A percentile compares a stretch with the other conserved stretches of the same genome.
These are phyloP conservation scores for Trachemys scripta DNA, from an alignment of 2,113 vertebrate species.

Conservation along the genomic window DNA sequence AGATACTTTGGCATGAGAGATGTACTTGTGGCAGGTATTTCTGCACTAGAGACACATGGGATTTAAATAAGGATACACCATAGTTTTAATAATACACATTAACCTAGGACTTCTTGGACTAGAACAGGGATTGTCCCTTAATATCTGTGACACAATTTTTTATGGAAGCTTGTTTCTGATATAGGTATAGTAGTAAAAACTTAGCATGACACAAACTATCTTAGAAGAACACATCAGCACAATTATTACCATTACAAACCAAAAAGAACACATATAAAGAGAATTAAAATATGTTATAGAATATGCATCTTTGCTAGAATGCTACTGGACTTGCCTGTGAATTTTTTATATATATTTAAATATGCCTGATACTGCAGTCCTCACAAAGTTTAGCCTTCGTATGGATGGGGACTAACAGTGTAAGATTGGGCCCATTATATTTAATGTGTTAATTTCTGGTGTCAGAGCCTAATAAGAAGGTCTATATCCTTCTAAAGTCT, in stretches of 20 bases:
- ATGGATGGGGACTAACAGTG: background rate
- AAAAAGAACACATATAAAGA: background rate
- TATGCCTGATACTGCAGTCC: background rate
- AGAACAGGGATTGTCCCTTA: background rate
- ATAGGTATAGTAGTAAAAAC: background rate
- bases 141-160: background rate
- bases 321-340: background rate
- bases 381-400: rapidly evolving
- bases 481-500: background rate
- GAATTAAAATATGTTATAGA: background rate
- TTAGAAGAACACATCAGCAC: background rate
- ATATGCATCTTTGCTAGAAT: background rate
- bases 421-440: rapidly evolving
- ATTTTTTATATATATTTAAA: background rate
- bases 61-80: background rate
- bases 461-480: background rate
- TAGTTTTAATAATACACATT: background rate
- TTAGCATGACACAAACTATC: rapidly evolving
- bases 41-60: background rate
- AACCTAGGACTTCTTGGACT: background rate
- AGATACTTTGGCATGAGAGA: conserved; percentile 14
- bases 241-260: background rate
- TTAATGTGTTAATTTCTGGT: background rate
- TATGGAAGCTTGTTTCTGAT: background rate
- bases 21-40: background rate